Base-by-base conservation (phyloP, 2,797 vertebrate species). In the Cirrhinus molitorella region DNA sequence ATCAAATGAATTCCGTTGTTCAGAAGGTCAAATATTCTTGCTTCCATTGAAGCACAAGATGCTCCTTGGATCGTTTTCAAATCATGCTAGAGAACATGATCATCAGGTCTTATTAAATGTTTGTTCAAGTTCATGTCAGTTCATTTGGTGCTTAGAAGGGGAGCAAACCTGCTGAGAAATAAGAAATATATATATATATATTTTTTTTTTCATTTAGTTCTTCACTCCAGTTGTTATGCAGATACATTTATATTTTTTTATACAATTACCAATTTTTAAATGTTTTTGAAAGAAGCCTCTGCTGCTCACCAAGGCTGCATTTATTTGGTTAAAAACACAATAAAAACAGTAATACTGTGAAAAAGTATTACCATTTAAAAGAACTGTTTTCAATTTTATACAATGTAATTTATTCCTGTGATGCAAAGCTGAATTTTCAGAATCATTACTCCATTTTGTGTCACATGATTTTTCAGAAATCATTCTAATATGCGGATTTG, bases 11-110 rank as follows among this genome's bases (percentile, higher is more conserved):
- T 53, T n/a, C 45, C 45, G 5, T 28, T 17, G 5, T 51, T 34
- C 49, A n/a, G 49, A 74, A 55, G 28, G 47, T 53, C 71, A 73
- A 47, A 53, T 73, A 47, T 34, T 73, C 9, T 49, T 31, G 9
- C 13, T 49, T 71, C n/a, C 23, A 16, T 2, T 25, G 43, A 49
- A 71, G 68, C 23, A 71, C 14, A 43, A 43, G 1, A 31, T 53
- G 23, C 49, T 53, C 71, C 21, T 37, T n/a, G 49, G 25, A 37
- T 73, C 23, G 13, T 34, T 72, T 10, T 51, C 17, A 73, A 53
- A 34, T 53, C 28, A 53, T n/a, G 5, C 17, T 34, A 25, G 71
- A 70, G 43, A 70, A 45, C 43, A 28, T 49, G 23, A 49, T 17
- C 23, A 53, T 51, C 17, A 31, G 23, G 5, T 53, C 25, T 31